These are phyloP conservation scores for Amphiprion clarkii DNA, from an alignment of 2,797 vertebrate species.

Conservation along the genomic window DNA sequence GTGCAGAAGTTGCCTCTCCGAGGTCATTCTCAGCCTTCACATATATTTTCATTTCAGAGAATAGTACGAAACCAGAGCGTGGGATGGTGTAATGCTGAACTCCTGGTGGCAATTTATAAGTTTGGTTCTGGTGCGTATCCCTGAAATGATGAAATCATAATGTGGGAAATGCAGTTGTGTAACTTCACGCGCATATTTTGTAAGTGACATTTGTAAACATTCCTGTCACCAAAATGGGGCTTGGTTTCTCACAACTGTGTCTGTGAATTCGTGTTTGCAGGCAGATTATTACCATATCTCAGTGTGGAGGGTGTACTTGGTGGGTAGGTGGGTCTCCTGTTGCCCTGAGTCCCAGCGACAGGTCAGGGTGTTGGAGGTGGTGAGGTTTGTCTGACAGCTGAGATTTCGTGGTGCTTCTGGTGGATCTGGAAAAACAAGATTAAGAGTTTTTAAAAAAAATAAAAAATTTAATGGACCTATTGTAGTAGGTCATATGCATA, in stretches of 20 bases:
- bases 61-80: conserved; percentile 81
- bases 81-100: conserved; percentile 80
- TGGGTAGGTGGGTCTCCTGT: conserved; percentile 77
- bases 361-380: conserved; percentile 67
- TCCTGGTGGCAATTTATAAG: conserved; percentile 59
- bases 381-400: conserved; percentile 88
- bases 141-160: conserved; percentile 63
- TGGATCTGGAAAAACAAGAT: conserved; percentile 80
- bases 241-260: neutral
- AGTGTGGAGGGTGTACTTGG: conserved; percentile 79
- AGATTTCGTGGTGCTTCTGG: conserved; percentile 87
- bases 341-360: conserved; percentile 89
- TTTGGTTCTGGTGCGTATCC: conserved; percentile 12
- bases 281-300: conserved; percentile 64
- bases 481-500: neutral
- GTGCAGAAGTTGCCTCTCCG: conserved; percentile 79
- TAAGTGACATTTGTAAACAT: conserved; percentile 14
- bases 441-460: neutral
- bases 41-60: conserved; percentile 84
- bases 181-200: conserved; percentile 11
- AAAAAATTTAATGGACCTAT: neutral
- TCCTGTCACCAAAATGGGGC: neutral
- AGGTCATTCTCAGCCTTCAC: conserved; percentile 88
- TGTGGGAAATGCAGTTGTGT: conserved; percentile 3
- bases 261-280: neutral